These are phyloP conservation scores for Pasiphila rectangulata DNA, from an alignment of 2,888 invertebrate genomes.

Conservation along the genomic window DNA sequence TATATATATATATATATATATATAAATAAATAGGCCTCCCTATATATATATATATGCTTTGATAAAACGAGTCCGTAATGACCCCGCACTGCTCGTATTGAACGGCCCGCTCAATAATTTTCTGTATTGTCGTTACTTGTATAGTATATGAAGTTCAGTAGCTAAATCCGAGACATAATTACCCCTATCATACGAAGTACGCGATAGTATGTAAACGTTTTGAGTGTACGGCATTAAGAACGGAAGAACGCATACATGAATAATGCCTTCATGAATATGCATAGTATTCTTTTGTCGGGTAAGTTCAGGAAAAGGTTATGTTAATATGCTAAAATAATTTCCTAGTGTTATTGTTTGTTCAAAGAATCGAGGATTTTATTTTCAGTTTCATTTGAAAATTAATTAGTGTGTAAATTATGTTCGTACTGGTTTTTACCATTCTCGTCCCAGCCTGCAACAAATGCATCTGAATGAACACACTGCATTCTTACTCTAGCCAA, in stretches of 20 bases:
- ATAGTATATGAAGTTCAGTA: background rate
- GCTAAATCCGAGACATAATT: constrained; percentile 15
- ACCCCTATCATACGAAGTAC: constrained; percentile 19
- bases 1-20: no score
- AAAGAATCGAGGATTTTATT: constrained; percentile 1
- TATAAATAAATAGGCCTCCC: no score
- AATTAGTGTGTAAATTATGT: no score
- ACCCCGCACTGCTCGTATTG: no score
- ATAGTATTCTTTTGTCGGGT: constrained; percentile 45
- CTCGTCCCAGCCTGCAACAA: constrained; percentile 64
- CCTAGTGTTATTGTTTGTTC: constrained; percentile 23
- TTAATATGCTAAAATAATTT: constrained; percentile 50
- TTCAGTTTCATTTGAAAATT: no score
- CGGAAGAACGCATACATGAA: constrained; percentile 44
- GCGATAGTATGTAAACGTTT: constrained; percentile 25
- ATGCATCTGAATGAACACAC: no score
- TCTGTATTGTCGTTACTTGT: no score
- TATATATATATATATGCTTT: no score
- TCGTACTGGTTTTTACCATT: constrained; percentile 82
- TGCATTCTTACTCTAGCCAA: no score
- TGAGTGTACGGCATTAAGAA: constrained; percentile 23
- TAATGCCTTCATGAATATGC: constrained; percentile 51
- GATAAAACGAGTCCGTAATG: no score
- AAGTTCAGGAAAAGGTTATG: constrained; percentile 38
- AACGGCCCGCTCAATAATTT: no score